Evolutionary conservation across 2,113 vertebrate species (phyloP).

Genomic region (Menura novaehollandiae): DNA sequence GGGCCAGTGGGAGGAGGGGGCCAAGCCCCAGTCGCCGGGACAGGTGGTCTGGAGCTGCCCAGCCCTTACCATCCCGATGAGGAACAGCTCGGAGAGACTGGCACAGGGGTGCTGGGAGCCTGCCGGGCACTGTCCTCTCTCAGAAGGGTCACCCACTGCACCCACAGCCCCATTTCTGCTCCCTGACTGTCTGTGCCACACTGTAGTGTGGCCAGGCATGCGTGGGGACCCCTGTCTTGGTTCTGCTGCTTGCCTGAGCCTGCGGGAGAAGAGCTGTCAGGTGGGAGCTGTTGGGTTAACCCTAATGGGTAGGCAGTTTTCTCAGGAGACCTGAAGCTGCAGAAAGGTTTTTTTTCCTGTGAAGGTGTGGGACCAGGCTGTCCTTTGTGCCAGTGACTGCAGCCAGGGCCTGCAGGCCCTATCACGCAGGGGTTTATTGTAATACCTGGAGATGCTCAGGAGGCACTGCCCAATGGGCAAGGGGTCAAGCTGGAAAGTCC

Average conservation of each 20-base stretch:
- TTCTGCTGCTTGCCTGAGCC: background rate
- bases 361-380: background rate
- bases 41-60: background rate
- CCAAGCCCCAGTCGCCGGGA: accelerated
- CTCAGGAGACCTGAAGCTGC: background rate
- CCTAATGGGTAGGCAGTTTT: background rate
- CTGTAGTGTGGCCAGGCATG: accelerated
- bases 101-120: background rate
- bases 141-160: background rate
- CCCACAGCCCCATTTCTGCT: background rate
- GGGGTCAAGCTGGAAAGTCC: background rate
- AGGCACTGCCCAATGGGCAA: accelerated
- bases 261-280: background rate
- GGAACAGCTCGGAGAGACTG: background rate
- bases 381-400: background rate
- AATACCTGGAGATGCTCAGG: background rate
- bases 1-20: background rate
- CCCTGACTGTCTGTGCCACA: accelerated
- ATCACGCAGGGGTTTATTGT: background rate
- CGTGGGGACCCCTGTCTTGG: accelerated
- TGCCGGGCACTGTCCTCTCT: accelerated
- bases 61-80: accelerated
- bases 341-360: background rate
- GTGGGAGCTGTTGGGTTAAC: background rate
- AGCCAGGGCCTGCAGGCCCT: background rate